Evolutionary conservation across 1,140 invertebrate species (phyloP), one percentile per base, ranked within the genome.

Genomic region (Leptonema lineaticorne): DNA sequence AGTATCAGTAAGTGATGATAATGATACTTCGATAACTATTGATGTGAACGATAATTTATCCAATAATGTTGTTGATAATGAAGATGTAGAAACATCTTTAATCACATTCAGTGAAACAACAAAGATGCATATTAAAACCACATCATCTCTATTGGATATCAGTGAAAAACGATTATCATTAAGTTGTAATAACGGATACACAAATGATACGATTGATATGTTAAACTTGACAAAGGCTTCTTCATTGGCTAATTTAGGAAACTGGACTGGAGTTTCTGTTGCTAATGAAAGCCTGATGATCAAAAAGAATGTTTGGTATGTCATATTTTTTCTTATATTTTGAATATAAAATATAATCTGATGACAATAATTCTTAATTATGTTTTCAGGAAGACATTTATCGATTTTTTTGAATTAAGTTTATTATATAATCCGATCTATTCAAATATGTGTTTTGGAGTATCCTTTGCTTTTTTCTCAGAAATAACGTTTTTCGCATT

Each of bases 231-330:
- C 11, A 18, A 50, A 75, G 2, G 65, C 76, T 18, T 79, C 78
- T 5, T 79, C 78, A 67, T 76, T 80, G 18, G 75, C 74, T 22
- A 80, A 76, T 45, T 63, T 80, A 45, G 79, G 79, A 22, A 80
- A 80, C 59, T 80, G 78, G 78, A 77, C 78, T 0, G 76, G 78
- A 0, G 67, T 76, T 27, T 73, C 77, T 46, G 71, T 79, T 8
- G 77, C 78, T 18, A 75, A 67, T 24, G 78, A 79, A 69, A 76
- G 74, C 20, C n/a, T 69, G 29, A 48, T 33, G 7, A 56, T 11
- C 1, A 68, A 69, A 60, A 26, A 45, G 50, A 65, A 65, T 57
- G 57, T 24, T 63, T 69, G 64, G 71, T 72, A 63, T 27, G 48
- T 20, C 11, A 58, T 57, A 7, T 50, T 50, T n/a, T n/a, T n/a